Percentiles rank a stretch among this genome's conserved stretches.
Evolutionary conservation across 1,140 invertebrate genomes (phyloP).

Genomic region (Ostrea edulis): DNA sequence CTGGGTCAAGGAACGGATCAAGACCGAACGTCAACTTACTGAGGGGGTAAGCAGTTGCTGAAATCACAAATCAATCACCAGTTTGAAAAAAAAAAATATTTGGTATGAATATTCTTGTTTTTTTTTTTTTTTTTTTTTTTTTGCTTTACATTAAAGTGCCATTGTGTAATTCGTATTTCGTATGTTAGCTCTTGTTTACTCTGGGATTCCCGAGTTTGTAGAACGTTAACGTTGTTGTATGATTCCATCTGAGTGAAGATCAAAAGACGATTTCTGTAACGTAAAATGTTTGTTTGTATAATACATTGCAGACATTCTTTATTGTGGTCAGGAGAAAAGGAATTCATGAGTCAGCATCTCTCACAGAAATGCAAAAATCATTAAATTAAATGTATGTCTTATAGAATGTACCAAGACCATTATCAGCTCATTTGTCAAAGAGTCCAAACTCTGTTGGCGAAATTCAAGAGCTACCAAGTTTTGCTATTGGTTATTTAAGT

Average conservation of each 20-base stretch:
- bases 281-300: background rate
- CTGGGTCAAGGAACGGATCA: background rate
- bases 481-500: slow-evolving; percentile 8
- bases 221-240: background rate
- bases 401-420: background rate
- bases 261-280: background rate
- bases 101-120: too few relatives aligned
- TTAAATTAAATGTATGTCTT: background rate
- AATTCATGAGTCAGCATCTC: slow-evolving; percentile 3
- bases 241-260: slow-evolving; percentile 4
- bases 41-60: background rate
- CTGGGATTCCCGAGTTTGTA: background rate
- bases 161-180: background rate
- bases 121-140: background rate
- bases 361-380: background rate
- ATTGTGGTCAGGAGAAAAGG: background rate
- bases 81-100: background rate
- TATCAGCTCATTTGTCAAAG: slow-evolving; percentile 1
- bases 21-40: background rate
- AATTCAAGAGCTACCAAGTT: slow-evolving; percentile 25
- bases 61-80: background rate
- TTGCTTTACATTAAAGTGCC: background rate
- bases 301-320: background rate
- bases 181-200: background rate
- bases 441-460: background rate